These are phyloP conservation scores for Cisticola juncidis DNA, from an alignment of 2,113 vertebrate species.

Conservation along the genomic window DNA sequence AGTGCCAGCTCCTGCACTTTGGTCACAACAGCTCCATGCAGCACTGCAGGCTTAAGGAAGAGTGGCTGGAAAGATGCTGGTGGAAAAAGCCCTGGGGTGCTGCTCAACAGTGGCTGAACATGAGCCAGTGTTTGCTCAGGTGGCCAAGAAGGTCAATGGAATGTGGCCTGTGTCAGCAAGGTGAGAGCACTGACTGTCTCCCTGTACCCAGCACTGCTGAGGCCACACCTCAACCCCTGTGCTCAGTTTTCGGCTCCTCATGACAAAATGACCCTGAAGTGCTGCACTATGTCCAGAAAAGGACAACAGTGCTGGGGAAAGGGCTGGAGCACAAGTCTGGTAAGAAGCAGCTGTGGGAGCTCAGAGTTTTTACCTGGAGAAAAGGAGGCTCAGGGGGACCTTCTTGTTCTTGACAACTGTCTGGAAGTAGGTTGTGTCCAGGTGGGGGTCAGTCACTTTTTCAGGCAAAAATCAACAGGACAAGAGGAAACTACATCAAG, in stretches of 20 bases:
- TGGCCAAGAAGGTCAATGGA: background rate
- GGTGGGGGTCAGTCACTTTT: no score
- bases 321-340: background rate
- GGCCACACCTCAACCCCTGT: background rate
- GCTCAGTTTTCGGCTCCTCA: background rate
- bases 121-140: background rate
- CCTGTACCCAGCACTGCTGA: background rate
- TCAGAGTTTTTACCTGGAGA: fast-evolving
- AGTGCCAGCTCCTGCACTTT: background rate
- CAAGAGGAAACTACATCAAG: background rate
- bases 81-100: background rate
- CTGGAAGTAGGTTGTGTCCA: no score
- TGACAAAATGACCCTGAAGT: background rate
- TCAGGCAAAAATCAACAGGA: background rate
- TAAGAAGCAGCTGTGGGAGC: background rate
- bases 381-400: background rate
- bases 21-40: background rate
- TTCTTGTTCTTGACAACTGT: fast-evolving
- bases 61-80: background rate
- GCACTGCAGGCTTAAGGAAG: no score
- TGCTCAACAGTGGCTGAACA: background rate
- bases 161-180: background rate
- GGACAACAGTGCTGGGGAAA: background rate
- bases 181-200: background rate
- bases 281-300: background rate